Base-by-base conservation (phyloP, 1,140 invertebrate species). In the Coenobita brevimanus region DNA sequence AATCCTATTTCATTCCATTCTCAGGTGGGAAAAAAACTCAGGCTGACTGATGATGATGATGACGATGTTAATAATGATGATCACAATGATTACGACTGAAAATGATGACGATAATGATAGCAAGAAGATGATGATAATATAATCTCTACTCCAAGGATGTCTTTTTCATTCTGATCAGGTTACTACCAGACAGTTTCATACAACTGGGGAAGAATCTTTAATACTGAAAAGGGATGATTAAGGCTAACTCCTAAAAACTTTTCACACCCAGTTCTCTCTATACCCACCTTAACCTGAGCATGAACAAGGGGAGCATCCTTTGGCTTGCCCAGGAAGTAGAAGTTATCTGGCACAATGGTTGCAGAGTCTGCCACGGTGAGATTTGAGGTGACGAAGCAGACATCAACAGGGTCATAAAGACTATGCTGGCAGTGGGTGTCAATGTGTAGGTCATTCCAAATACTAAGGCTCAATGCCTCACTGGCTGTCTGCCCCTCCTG, bases 301-400 rank as follows among this genome's bases (percentile, higher is more conserved):
- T 85, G 76, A 8, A 41, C 43, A 15, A 89, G 33, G 33, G 41
- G 30, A 30, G 83, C 89, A 89, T 89, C 69, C 30, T 89, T 89
- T 2, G 89, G 89, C 38, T 87, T 73, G 0, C 83, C 89, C n/a
- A 90, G 33, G 33, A 88, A 43, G 15, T 57, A 57, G 60, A 88
- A 88, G 64, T 80, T 89, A 27, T 80, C 78, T 1, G 78, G 78
- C 0, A 64, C 78, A 0, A 21, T 46, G 1, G 64, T 62, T 33
- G 33, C 41, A 8, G 15, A 67, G 33, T 86, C 67, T 38, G 2
- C 15, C 36, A 8, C 13, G 1, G 24, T 60, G 15, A 80, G 50
- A 17, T 38, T 30, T 27, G 60, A 73, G 4, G 46, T 62, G 30
- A 89, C 54, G 41, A 86, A 89, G 27, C 89, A 89, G 0, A 82